Evolutionary conservation across 2,888 invertebrate genomes (phyloP).

Genomic region (Drosophila meridiana): DNA sequence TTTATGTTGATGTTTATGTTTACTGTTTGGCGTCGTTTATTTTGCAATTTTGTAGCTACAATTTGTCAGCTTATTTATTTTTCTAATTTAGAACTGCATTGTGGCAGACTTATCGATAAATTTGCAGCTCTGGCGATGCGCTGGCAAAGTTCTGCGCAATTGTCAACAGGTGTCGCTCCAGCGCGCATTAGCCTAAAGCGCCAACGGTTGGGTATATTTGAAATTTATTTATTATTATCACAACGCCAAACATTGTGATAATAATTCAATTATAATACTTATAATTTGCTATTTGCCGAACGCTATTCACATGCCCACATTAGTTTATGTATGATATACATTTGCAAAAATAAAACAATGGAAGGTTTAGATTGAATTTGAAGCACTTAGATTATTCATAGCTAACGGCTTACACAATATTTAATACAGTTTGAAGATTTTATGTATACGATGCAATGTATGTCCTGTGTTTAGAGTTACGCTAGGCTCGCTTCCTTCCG

Average conservation of each 20-base stretch:
- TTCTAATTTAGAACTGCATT: constrained; percentile 37
- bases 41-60: constrained; percentile 30
- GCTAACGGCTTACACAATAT: not conserved
- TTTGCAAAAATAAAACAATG: no score
- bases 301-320: no score
- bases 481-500: constrained; percentile 1
- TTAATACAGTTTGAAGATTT: constrained; percentile 32
- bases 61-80: constrained; percentile 29
- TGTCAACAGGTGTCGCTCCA: constrained; percentile 12
- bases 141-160: not conserved
- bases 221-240: not conserved
- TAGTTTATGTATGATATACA: no score
- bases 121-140: not conserved
- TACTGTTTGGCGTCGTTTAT: constrained; percentile 44
- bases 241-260: not conserved
- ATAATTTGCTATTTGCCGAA: no score
- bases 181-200: not conserved
- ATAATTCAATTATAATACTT: no score
- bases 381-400: not conserved
- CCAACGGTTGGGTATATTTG: not conserved
- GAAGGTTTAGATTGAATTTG: not conserved
- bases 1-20: constrained; percentile 41
- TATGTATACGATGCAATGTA: constrained; percentile 19
- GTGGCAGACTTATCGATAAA: constrained; percentile 19
- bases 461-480: constrained; percentile 19